phyloP scores from a whole-genome alignment of 2,888 invertebrate species.

The Desoria tigrina region DNA sequence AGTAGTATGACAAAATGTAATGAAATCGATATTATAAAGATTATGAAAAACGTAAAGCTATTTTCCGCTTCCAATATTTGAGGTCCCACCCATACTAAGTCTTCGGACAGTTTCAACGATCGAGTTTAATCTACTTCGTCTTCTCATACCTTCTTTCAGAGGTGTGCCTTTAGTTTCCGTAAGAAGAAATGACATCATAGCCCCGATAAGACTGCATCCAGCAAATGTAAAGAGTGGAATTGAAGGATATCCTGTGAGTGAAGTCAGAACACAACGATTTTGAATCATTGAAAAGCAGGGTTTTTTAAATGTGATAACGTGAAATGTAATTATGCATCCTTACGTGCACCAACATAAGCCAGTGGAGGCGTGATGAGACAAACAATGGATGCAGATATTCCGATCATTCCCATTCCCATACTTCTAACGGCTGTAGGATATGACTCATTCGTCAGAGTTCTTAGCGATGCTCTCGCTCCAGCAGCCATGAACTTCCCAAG shows the following conservation, averaged over 20 bases:
- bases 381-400: slow-evolving; percentile 31
- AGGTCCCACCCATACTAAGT: slow-evolving; percentile 4
- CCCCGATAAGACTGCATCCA: slow-evolving; percentile 34
- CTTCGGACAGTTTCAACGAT: slow-evolving; percentile 9
- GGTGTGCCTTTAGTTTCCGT: slow-evolving; percentile 44
- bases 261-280: not conserved
- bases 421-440: slow-evolving; percentile 43
- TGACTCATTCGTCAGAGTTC: slow-evolving; percentile 41
- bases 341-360: slow-evolving; percentile 38
- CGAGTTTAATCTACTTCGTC: slow-evolving; percentile 2
- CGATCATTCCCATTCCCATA: slow-evolving; percentile 41
- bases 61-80: no score
- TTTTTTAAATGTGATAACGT: not conserved
- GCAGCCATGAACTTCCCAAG: slow-evolving; percentile 43
- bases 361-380: slow-evolving; percentile 45
- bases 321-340: not conserved
- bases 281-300: no score
- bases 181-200: slow-evolving; percentile 36
- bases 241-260: slow-evolving; percentile 35
- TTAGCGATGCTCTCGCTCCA: slow-evolving; percentile 32
- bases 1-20: no score
- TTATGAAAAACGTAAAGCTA: no score
- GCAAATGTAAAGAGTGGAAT: slow-evolving; percentile 47
- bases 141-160: slow-evolving; percentile 25
- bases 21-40: no score